Conservation (phyloP, 1,140 invertebrate species). For the Drepana arcuata region DNA sequence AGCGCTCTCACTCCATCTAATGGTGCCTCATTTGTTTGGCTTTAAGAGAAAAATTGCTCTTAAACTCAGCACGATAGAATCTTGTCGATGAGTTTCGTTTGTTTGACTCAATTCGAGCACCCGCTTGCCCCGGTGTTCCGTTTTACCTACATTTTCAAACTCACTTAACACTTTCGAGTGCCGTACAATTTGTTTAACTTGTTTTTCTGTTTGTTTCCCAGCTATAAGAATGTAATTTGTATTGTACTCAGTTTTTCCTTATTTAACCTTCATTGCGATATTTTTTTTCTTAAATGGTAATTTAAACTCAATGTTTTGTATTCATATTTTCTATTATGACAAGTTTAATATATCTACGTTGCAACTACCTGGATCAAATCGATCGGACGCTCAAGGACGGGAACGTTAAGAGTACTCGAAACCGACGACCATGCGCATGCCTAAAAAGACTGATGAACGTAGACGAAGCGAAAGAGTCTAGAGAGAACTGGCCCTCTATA, state of each 20-base stretch:
- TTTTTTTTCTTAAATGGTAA: too few relatives aligned
- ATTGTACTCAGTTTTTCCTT: slow-evolving; percentile 10
- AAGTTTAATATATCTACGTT: too few relatives aligned
- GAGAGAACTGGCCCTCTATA: too few relatives aligned
- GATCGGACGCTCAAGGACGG: too few relatives aligned
- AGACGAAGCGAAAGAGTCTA: too few relatives aligned
- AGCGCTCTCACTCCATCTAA: slow-evolving; percentile 71
- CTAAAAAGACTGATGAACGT: too few relatives aligned
- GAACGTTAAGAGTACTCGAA: too few relatives aligned
- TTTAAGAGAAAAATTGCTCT: slow-evolving; percentile 70
- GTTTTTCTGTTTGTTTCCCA: slow-evolving; percentile 39
- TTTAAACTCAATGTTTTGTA: too few relatives aligned
- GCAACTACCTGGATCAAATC: too few relatives aligned
- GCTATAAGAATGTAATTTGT: slow-evolving; percentile 44
- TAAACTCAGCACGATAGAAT: slow-evolving; percentile 62
- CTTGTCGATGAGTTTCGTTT: slow-evolving; percentile 63
- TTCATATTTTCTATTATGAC: too few relatives aligned
- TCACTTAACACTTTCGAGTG: slow-evolving; percentile 52
- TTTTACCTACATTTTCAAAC: slow-evolving; percentile 39
- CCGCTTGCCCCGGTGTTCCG: slow-evolving; percentile 11
- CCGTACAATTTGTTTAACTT: slow-evolving; percentile 44
- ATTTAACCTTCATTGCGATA: too few relatives aligned
- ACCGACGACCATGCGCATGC: too few relatives aligned
- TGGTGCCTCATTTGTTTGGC: slow-evolving; percentile 70
- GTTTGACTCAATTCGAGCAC: slow-evolving; percentile 52